A percentile compares a stretch with the other conserved stretches of the same genome.
Evolutionary conservation across 1,140 invertebrate genomes (phyloP).

Genomic region (Cecropterus lyciades): DNA sequence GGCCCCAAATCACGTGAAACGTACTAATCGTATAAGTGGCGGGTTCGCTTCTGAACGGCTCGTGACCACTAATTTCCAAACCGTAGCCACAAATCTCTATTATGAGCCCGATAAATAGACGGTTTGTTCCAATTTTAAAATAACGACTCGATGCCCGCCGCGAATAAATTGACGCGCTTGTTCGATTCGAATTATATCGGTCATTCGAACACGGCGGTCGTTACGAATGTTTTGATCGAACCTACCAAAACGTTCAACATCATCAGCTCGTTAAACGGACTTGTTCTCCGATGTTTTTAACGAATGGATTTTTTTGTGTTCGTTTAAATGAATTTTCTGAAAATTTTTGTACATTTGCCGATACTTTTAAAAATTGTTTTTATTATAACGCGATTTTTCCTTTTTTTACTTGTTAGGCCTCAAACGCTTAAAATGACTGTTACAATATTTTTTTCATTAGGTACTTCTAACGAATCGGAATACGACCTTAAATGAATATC

Average conservation of each 20-base stretch:
- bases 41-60: slow-evolving; percentile 29
- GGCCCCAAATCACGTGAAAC: slow-evolving; percentile 26
- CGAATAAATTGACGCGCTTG: slow-evolving; percentile 32
- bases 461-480: too few species aligned
- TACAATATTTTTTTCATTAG: too few species aligned
- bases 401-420: too few species aligned
- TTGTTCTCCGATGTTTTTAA: slow-evolving; percentile 24
- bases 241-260: slow-evolving; percentile 16
- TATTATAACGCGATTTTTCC: too few species aligned
- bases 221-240: slow-evolving; percentile 30
- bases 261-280: slow-evolving; percentile 30
- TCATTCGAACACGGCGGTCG: slow-evolving; percentile 16
- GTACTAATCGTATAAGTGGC: slow-evolving; percentile 33
- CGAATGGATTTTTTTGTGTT: slow-evolving; percentile 11
- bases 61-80: slow-evolving; percentile 29
- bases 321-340: not conserved
- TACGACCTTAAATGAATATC: too few species aligned
- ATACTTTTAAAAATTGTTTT: not conserved
- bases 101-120: slow-evolving; percentile 37
- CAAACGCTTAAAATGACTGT: too few species aligned
- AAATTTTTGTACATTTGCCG: not conserved
- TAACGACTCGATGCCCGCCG: slow-evolving; percentile 18
- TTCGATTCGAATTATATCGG: slow-evolving; percentile 28
- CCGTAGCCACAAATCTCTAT: slow-evolving; percentile 31
- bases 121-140: slow-evolving; percentile 34